phyloP scores from a whole-genome alignment of 2,113 vertebrate species.

The Lepus timidus region DNA sequence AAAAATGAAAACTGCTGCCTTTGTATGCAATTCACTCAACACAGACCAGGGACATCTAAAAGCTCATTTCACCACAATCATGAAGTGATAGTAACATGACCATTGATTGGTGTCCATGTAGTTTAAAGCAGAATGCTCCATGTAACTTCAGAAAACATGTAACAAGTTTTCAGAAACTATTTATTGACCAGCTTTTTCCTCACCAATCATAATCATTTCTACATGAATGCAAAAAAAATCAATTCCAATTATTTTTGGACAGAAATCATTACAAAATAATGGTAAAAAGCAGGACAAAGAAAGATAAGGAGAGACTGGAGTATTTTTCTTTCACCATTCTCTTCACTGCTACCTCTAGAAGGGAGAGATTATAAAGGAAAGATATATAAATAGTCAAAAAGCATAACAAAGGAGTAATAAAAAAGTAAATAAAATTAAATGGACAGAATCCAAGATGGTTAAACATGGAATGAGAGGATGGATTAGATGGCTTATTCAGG shows the following conservation, averaged over 20 bases:
- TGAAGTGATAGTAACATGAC: neutral
- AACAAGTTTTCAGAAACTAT: neutral
- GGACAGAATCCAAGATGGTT: too few species aligned
- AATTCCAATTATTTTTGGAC: neutral
- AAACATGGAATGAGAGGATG: too few species aligned
- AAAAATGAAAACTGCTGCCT: slow-evolving; percentile 10
- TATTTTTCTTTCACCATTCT: neutral
- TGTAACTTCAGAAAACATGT: neutral
- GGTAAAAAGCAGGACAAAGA: neutral
- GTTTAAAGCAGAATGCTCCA: neutral
- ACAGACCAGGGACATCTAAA: neutral
- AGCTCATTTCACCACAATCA: neutral
- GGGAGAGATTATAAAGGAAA: neutral
- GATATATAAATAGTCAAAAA: neutral
- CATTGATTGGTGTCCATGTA: neutral
- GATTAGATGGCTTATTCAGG: too few species aligned
- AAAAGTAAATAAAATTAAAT: neutral
- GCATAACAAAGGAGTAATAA: neutral
- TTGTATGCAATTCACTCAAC: neutral
- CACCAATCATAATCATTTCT: neutral
- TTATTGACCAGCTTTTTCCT: neutral
- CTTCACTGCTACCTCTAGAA: neutral
- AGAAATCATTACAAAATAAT: neutral
- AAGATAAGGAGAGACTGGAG: neutral
- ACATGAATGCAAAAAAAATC: neutral